Evolutionary conservation across 1,140 invertebrate genomes (phyloP), one percentile per base, ranked within the genome.

Genomic region (Triops longicaudatus): DNA sequence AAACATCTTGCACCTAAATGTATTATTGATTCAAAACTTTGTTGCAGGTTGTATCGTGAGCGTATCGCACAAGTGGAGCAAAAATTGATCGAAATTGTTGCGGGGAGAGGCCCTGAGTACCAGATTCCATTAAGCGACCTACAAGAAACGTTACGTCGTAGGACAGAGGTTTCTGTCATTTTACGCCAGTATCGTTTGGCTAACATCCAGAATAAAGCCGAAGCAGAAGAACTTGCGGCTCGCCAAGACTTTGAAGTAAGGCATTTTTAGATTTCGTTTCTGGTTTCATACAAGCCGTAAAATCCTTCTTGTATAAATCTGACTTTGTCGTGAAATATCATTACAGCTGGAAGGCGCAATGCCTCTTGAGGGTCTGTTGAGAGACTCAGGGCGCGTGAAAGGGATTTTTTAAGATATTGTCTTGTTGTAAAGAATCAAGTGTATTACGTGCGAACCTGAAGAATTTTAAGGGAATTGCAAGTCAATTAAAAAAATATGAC

Each of bases 141-240:
- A 43, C 90, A 92, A 82, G 92, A 96, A 80, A 94, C 94, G 82
- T 93, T 94, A 90, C 87, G 89, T 81, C 91, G 91, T 12, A 89
- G 94, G 77, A 93, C 92, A 75, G 92, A 97, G 86, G 95, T 98
- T 11, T 93, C 96, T n/a, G 92, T 92, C 76, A 90, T 96, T 77
- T 84, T 96, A 50, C 89, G 89, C 81, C 88, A 93, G 80, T 89
- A 90, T 80, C 86, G 91, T 63, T 84, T 95, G 41, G 88, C 91
- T 80, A 96, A 96, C 84, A 92, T 97, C 73, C 88, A 91, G 42
- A 94, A 95, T 84, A 93, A 95, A 84, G 94, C 88, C 83, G 88
- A 92, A 71, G 94, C 94, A 11, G 96, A 98, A 85, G 91, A 93
- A 81, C 88, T 94, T 80, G 95, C 95, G 0, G 91, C 94, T 0